Percentiles rank a stretch among this genome's conserved stretches.
These are phyloP conservation scores for Erinaceus europaeus DNA, from an alignment of 2,113 vertebrate species.

Conservation along the genomic window DNA sequence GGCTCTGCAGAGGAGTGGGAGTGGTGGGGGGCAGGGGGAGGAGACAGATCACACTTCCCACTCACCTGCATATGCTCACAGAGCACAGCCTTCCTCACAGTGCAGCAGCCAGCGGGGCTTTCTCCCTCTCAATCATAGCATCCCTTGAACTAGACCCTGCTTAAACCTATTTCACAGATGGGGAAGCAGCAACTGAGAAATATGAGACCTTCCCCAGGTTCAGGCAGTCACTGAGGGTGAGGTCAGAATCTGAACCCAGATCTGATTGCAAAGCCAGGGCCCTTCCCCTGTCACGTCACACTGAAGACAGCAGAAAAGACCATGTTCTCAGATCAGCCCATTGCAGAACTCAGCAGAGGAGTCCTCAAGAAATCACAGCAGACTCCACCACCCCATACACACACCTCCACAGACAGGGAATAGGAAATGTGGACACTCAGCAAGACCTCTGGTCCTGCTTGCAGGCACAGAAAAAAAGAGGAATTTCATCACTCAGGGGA, in stretches of 20 bases:
- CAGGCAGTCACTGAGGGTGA: not conserved
- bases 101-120: not conserved
- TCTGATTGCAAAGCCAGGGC: not conserved
- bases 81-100: not conserved
- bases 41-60: not conserved
- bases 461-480: not conserved
- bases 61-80: not conserved
- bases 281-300: not conserved
- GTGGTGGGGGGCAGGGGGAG: no score
- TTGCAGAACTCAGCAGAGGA: not conserved
- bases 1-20: not conserved
- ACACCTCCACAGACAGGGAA: no score
- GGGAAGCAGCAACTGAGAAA: not conserved
- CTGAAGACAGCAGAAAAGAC: not conserved
- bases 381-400: not conserved
- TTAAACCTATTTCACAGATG: not conserved
- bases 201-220: not conserved
- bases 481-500: not conserved
- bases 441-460: not conserved
- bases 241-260: not conserved
- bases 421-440: not conserved
- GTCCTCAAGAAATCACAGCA: not conserved
- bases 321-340: not conserved
- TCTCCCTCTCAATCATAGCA: not conserved
- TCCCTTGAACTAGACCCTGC: not conserved